A percentile compares a stretch with the other conserved stretches of the same genome.
Conservation (phyloP, 2,797 vertebrate species). For the Monodelphis domestica region DNA sequence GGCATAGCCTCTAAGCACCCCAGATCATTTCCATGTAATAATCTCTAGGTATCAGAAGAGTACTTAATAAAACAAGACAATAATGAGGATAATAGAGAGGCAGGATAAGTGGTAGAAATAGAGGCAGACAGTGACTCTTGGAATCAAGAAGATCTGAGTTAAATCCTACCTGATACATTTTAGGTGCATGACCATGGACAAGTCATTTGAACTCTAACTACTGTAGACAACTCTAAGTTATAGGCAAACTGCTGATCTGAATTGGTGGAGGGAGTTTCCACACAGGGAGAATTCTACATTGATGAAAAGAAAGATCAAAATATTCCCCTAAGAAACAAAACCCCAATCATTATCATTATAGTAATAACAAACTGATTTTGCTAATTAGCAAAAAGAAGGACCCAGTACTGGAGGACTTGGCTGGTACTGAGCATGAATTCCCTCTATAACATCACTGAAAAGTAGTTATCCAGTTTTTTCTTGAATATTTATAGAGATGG, state of each 20-base stretch:
- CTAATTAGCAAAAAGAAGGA: not conserved
- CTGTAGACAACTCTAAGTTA: not conserved
- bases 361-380: not conserved
- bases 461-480: not conserved
- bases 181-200: not conserved
- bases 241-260: not conserved
- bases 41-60: not conserved
- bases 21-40: not conserved
- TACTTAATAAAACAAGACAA: not conserved
- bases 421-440: not conserved
- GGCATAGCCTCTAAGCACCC: not conserved
- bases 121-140: too few species aligned
- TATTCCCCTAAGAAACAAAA: not conserved
- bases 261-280: not conserved
- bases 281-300: not conserved
- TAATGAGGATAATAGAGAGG: not conserved
- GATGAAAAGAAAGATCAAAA: not conserved
- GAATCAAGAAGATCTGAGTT: too few species aligned
- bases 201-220: not conserved
- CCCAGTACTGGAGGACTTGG: not conserved
- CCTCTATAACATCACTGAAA: not conserved
- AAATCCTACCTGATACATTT: not conserved
- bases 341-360: not conserved
- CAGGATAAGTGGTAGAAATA: not conserved
- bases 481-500: not conserved